Evolutionary conservation across 2,797 vertebrate species (phyloP).

Genomic region (Taeniopygia guttata): DNA sequence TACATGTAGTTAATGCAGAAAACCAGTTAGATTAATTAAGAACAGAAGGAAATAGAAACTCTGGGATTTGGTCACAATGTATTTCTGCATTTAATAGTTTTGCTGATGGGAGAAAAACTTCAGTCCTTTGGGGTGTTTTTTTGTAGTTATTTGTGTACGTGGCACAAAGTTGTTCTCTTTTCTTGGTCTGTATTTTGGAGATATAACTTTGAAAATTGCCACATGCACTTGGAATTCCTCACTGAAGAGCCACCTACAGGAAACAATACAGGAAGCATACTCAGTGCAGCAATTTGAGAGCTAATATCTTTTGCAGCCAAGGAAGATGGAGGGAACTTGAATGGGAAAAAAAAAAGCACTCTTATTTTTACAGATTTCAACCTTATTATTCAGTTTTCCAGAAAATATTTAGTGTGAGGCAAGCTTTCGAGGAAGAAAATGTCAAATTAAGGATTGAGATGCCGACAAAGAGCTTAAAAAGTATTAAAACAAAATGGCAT

Average conservation of each 20-base stretch:
- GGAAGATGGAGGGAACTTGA: not conserved
- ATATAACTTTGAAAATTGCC: not conserved
- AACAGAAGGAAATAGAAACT: not conserved
- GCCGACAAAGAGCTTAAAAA: not conserved
- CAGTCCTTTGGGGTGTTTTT: not conserved
- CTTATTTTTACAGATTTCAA: not conserved
- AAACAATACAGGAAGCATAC: not conserved
- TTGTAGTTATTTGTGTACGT: not conserved
- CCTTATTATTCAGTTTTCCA: not conserved
- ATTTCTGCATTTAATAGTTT: not conserved
- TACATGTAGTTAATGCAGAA: not conserved
- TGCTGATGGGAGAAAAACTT: not conserved
- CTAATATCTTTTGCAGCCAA: not conserved
- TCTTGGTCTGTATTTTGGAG: not conserved
- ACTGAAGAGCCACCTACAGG: conserved; percentile 39
- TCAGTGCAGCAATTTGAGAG: not conserved
- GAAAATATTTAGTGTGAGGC: not conserved
- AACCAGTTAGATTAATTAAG: not conserved
- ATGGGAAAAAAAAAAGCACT: not conserved
- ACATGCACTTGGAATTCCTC: not conserved
- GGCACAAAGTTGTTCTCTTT: not conserved
- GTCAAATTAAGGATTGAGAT: not conserved
- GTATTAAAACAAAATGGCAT: not conserved
- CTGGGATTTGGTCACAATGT: not conserved
- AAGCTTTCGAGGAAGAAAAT: not conserved